Percentiles rank a stretch among this genome's conserved stretches.
These are phyloP conservation scores for Caranx ignobilis DNA, from an alignment of 2,113 vertebrate genomes.

Conservation along the genomic window DNA sequence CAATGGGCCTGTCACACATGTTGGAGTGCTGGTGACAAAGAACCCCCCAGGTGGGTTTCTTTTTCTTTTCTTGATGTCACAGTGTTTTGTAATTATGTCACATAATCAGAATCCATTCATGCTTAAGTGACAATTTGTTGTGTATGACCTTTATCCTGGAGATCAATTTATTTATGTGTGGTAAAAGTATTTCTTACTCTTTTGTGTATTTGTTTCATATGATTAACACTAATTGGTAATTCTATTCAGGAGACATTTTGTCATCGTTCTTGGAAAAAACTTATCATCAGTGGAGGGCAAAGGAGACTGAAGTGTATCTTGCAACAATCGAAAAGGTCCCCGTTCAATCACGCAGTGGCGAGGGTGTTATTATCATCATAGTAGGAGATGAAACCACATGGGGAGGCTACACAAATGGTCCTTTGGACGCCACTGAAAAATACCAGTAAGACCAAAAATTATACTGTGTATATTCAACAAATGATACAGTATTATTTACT, in stretches of 20 bases:
- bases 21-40: conserved; percentile 87
- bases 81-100: not conserved
- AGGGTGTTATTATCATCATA: rapidly evolving
- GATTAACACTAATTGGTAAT: not conserved
- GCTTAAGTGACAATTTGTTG: not conserved
- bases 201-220: not conserved
- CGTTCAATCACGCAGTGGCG: not conserved
- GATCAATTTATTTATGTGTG: not conserved
- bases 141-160: not conserved
- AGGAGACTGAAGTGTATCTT: conserved; percentile 43
- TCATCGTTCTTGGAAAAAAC: conserved; percentile 32
- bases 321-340: conserved; percentile 38
- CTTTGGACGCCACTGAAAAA: conserved; percentile 23
- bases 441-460: conserved; percentile 73
- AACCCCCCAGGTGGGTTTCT: conserved; percentile 43
- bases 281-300: conserved; percentile 49
- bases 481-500: not conserved
- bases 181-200: not conserved
- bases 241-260: conserved; percentile 14
- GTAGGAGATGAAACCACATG: conserved; percentile 49
- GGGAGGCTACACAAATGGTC: conserved; percentile 59
- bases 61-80: not conserved
- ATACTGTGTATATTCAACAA: not conserved
- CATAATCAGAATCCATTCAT: not conserved
- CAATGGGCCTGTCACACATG: conserved; percentile 84